Evolutionary conservation across 2,113 vertebrate species (phyloP), one percentile per base, ranked within the genome.

Genomic region (Pomatorhinus ruficollis): DNA sequence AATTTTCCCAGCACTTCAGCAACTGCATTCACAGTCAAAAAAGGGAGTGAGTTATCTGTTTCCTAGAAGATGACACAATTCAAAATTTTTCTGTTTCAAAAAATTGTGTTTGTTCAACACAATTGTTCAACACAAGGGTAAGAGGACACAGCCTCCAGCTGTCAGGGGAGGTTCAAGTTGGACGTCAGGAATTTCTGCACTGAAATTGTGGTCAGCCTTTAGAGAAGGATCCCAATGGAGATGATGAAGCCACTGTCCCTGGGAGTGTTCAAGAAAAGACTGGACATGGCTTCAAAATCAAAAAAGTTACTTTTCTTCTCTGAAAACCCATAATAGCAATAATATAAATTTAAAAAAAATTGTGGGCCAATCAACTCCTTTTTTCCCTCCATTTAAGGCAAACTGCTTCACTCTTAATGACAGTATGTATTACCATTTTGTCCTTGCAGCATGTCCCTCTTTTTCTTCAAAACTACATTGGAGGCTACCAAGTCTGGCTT

Each of bases 211-310:
- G 19, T 28, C 37, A 39, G 33, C 15, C 2, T 24, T 12, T 37
- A 31, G 15, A 45, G 19, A 22, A 13, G 8, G 8, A 27, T 44
- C 10, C 10, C 8, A 40, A 57, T 33, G 42, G 9, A 35, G 30
- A 4, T 35, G 7, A 1, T 56, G 10, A 15, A 37, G 18, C 21
- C 19, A 9, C 15, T 0, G 0, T 6, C 6, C 14, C 8, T 37
- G 22, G 21, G 35, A 37, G 5, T 8, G 22, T 11, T 57, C 31
- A 37, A 44, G 25, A 69, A 78, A 69, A 2, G 2, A 70, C 12
- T 24, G 23, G 3, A 47, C 0, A 0, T n/a, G 20, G 6, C 13
- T 93, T 65, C 6, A 1, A 69, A 69, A 84, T 28, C 2, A 64
- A 54, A 60, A 31, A 61, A 28, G 8, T 16, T 49, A 0, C 30